Base-by-base conservation (phyloP, 2,113 vertebrate species). In the Acanthochromis polyacanthus region DNA sequence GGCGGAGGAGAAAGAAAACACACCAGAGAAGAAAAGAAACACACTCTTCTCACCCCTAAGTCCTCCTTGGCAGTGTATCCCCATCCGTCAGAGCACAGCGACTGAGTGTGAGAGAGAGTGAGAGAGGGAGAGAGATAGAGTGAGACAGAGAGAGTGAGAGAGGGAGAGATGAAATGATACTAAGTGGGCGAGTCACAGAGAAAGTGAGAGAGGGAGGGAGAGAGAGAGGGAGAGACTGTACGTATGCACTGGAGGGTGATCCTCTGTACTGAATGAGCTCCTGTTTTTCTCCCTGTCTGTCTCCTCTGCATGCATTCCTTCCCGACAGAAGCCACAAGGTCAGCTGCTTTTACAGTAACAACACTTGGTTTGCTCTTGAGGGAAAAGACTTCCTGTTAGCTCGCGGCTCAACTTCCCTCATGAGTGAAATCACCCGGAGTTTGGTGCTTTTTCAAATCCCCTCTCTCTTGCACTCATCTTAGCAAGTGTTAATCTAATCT, bases 21-120 rank as follows among this genome's bases (percentile, higher is more conserved):
- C 75, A 75, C 60, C 52, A 63, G 78, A 80, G 81, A 71, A 86
- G 84, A 89, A 85, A 78, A 84, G 77, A 86, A 87, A 66, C 80
- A 81, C 85, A 82, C 84, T 91, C 89, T 86, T 73, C 77, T 78
- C 80, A 68, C 85, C 82, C 85, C 52, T 77, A 81, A 93, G 85
- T 92, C 89, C 75, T 86, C 81, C 75, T 84, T 67, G 83, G 88
- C 88, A 82, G 89, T 82, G 88, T 91, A 83, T 93, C 91, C 83
- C 82, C 81, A 92, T 86, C 84, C 71, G 91, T 86, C 86, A 81
- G 83, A 88, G 88, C 84, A 30, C 88, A 77, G 83, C 78, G 52
- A 84, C 83, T 83, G 81, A 63, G 80, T 45, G 88, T 43, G 89
- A 70, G 75, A 23, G 81, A 30, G 80, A 12, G 71, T 14, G 68